Evolutionary conservation across 2,888 invertebrate genomes (phyloP).

Genomic region (Nomada fabriciana): DNA sequence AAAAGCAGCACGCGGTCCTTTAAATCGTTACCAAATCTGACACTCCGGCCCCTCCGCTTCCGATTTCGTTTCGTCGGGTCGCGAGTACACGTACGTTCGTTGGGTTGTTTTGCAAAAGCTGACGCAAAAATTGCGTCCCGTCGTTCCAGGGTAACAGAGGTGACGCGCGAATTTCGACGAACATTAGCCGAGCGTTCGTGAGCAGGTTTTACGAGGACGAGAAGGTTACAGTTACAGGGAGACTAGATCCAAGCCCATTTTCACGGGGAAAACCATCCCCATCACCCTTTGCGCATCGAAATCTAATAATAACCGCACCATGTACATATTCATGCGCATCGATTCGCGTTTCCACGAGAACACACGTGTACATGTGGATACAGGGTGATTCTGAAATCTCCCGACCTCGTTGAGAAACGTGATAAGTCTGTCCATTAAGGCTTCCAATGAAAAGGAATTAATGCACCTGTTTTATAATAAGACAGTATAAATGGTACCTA

Average conservation of each 20-base stretch:
- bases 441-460: neutral
- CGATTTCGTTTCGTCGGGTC: neutral
- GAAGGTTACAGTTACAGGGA: neutral
- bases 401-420: neutral
- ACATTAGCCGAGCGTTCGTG: no score
- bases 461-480: neutral
- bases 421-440: no score
- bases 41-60: constrained; percentile 4
- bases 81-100: no score
- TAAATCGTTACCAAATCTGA: constrained; percentile 18
- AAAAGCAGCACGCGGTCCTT: constrained; percentile 19
- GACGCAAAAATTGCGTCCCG: neutral
- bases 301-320: constrained; percentile 58
- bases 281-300: constrained; percentile 50
- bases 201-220: constrained; percentile 14
- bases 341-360: constrained; percentile 26
- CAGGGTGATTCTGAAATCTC: constrained; percentile 14
- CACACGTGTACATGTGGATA: constrained; percentile 10
- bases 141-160: neutral
- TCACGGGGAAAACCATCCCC: constrained; percentile 32
- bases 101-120: no score
- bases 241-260: constrained; percentile 30
- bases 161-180: no score
- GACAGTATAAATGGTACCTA: no score
- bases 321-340: constrained; percentile 56